These are phyloP conservation scores for Latheticus oryzae DNA, from an alignment of 2,888 invertebrate species.

Conservation along the genomic window DNA sequence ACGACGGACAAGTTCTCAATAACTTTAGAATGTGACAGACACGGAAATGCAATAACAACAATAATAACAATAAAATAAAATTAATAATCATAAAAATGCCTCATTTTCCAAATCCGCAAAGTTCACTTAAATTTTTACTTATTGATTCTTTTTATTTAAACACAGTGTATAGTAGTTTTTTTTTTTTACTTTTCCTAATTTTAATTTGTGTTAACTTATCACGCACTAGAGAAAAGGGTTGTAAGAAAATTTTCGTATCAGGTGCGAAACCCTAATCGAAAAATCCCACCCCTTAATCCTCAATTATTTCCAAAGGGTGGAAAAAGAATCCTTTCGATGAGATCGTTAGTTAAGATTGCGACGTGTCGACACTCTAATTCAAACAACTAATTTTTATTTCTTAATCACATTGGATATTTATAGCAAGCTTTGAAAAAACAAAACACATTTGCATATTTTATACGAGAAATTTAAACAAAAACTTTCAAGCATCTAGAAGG, in stretches of 20 bases:
- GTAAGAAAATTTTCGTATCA: conserved; percentile 53
- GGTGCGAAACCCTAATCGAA: conserved; percentile 59
- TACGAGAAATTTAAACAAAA: too few species aligned
- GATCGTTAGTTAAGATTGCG: conserved; percentile 53
- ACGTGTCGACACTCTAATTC: conserved; percentile 54
- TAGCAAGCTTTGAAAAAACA: too few species aligned
- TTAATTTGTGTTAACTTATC: conserved; percentile 11
- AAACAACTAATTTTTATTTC: too few species aligned
- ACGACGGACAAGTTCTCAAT: conserved; percentile 17
- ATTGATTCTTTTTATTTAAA: conserved; percentile 42
- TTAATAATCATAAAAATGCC: too few species aligned
- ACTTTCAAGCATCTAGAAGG: too few species aligned
- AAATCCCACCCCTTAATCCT: conserved; percentile 60
- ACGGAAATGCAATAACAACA: not conserved
- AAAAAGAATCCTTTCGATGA: conserved; percentile 53
- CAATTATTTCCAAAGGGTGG: conserved; percentile 56
- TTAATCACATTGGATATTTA: too few species aligned
- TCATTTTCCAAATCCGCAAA: conserved; percentile 21
- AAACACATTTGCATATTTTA: too few species aligned
- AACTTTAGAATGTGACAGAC: conserved; percentile 8
- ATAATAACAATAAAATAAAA: too few species aligned
- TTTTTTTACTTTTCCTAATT: conserved; percentile 14
- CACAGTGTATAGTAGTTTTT: conserved; percentile 34
- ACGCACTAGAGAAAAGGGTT: conserved; percentile 10
- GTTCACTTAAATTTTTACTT: conserved; percentile 41